phyloP scores from a whole-genome alignment of 2,888 invertebrate genomes.

The Tipula vernalis region DNA sequence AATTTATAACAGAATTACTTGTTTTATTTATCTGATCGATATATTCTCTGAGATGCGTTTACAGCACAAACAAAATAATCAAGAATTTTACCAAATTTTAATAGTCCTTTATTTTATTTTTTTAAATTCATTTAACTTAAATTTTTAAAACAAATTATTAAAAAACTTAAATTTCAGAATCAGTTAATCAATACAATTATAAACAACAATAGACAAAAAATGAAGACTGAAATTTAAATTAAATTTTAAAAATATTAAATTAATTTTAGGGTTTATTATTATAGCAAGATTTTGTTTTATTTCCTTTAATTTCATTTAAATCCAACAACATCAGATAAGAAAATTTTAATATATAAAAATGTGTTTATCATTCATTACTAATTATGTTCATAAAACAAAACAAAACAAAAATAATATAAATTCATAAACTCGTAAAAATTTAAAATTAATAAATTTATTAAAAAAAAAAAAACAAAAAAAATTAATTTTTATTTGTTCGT shows the following conservation, averaged over 20 bases:
- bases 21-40: neutral
- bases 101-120: neutral
- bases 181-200: neutral
- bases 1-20: neutral
- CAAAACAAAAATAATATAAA: neutral
- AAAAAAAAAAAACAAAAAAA: neutral
- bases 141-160: neutral
- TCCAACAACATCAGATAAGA: neutral
- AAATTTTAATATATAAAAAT: neutral
- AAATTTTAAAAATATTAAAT: neutral
- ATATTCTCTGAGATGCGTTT: neutral
- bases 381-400: neutral
- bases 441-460: neutral
- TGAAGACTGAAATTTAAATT: neutral
- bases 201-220: neutral
- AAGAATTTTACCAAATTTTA: neutral
- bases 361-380: neutral
- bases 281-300: neutral
- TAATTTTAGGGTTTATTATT: neutral
- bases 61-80: neutral
- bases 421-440: neutral
- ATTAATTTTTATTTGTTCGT: neutral
- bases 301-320: neutral
- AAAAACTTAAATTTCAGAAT: neutral
- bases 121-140: neutral